Percentiles rank a stretch among this genome's conserved stretches.
phyloP scores from a whole-genome alignment of 2,888 invertebrate species.

The Tachystola acroxantha region DNA sequence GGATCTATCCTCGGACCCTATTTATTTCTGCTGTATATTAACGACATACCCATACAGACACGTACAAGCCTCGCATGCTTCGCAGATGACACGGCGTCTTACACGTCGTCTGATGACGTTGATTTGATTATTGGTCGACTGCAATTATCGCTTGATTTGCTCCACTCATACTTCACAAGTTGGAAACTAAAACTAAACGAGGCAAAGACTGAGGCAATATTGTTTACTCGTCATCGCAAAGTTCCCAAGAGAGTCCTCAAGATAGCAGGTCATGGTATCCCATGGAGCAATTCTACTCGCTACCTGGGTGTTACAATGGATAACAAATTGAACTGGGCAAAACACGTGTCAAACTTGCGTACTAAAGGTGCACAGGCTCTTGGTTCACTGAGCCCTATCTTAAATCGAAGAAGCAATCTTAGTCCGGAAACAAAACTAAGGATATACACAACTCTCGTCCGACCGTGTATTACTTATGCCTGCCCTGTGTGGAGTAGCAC shows the following conservation, averaged over 20 bases:
- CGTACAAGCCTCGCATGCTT: slow-evolving; percentile 8
- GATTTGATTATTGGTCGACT: slow-evolving; percentile 7
- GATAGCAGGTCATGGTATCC: neutral
- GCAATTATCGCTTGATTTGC: slow-evolving; percentile 7
- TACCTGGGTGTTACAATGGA: slow-evolving; percentile 5
- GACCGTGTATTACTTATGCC: slow-evolving; percentile 6
- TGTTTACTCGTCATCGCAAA: slow-evolving; percentile 1
- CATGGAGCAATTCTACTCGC: slow-evolving; percentile 2
- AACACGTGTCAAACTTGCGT: neutral
- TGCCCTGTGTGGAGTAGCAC: slow-evolving; percentile 9
- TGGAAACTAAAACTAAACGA: slow-evolving; percentile 12
- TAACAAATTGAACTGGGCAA: slow-evolving; percentile 4
- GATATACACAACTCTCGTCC: slow-evolving; percentile 2
- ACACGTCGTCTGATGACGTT: slow-evolving; percentile 5
- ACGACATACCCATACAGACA: slow-evolving; percentile 5
- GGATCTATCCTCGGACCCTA: slow-evolving; percentile 12
- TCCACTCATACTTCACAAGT: slow-evolving; percentile 3
- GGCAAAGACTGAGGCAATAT: slow-evolving; percentile 1
- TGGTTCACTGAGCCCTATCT: slow-evolving; percentile 1
- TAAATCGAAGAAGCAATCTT: slow-evolving; percentile 1
- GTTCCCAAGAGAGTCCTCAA: neutral
- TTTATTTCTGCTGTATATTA: slow-evolving; percentile 7
- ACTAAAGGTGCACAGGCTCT: slow-evolving; percentile 1
- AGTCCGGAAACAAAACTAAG: slow-evolving; percentile 1
- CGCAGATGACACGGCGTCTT: slow-evolving; percentile 12